These are phyloP conservation scores for Pseudopipra pipra DNA, from an alignment of 2,113 vertebrate species.

Conservation along the genomic window DNA sequence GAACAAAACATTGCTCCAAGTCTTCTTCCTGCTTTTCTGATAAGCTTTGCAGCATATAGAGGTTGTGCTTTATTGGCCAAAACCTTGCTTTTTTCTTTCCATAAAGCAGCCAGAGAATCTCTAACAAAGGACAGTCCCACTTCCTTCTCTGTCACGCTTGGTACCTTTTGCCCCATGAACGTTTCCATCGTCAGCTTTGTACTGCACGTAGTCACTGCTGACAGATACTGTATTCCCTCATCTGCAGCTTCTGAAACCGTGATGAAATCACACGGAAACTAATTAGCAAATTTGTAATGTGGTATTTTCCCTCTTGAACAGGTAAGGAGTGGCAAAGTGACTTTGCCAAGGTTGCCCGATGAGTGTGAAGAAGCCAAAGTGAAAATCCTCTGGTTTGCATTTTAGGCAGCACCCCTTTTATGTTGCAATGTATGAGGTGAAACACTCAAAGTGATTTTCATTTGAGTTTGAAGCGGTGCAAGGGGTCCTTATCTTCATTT, in stretches of 20 bases:
- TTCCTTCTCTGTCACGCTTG: neutral
- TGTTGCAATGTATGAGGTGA: neutral
- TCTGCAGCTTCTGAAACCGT: neutral
- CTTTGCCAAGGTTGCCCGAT: neutral
- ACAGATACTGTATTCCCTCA: neutral
- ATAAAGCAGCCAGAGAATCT: neutral
- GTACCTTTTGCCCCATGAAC: rapidly evolving
- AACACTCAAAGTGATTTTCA: neutral
- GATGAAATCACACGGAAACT: neutral
- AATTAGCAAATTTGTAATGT: neutral
- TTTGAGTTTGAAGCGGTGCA: neutral
- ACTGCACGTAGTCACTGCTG: neutral
- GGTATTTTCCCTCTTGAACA: neutral
- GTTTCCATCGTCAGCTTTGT: neutral
- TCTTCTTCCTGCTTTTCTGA: neutral
- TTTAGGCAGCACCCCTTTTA: neutral
- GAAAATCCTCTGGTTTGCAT: neutral
- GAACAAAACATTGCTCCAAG: neutral
- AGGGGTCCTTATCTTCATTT: neutral
- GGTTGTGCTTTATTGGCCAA: neutral
- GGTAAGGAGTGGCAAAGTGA: neutral
- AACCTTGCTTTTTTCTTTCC: neutral
- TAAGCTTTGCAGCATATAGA: neutral
- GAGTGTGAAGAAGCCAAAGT: neutral
- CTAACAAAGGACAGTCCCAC: neutral